Conservation (phyloP, 2,113 vertebrate genomes). For the Brachyhypopomus gauderio region DNA sequence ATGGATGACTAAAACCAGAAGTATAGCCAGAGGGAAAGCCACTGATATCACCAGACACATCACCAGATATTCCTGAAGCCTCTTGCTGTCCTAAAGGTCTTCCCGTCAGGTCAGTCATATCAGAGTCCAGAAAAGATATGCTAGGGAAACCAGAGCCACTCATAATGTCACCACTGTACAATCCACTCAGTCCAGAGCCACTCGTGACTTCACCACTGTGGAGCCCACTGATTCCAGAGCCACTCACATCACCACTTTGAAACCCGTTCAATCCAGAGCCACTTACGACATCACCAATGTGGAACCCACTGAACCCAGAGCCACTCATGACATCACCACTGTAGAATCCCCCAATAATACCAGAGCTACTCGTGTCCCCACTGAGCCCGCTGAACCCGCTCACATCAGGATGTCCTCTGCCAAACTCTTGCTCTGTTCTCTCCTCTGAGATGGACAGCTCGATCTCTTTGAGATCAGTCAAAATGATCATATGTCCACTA, state of each 20-base stretch:
- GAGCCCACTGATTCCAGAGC: constrained; percentile 51
- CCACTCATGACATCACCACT: constrained; percentile 57
- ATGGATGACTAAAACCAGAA: constrained; percentile 64
- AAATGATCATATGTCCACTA: constrained; percentile 69
- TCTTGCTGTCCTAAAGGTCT: constrained; percentile 76
- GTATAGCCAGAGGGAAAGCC: constrained; percentile 71
- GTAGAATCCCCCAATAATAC: constrained; percentile 34
- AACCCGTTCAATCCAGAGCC: constrained; percentile 74
- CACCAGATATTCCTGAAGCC: constrained; percentile 75
- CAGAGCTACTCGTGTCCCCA: not conserved
- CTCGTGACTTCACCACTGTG: constrained; percentile 7
- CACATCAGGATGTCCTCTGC: constrained; percentile 73
- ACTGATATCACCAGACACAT: constrained; percentile 63
- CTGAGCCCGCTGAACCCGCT: constrained; percentile 64
- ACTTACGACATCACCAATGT: not conserved
- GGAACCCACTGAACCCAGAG: constrained; percentile 33
- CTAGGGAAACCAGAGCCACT: constrained; percentile 55
- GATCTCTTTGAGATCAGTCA: constrained; percentile 72
- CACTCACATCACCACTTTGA: constrained; percentile 48
- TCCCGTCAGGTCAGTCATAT: constrained; percentile 74
- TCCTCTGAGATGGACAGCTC: constrained; percentile 66
- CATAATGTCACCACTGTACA: constrained; percentile 43
- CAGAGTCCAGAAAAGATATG: constrained; percentile 70
- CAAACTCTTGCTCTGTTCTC: constrained; percentile 73
- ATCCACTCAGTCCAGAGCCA: constrained; percentile 74